phyloP scores from a whole-genome alignment of 2,113 vertebrate genomes.

The Campylorhamphus procurvoides region DNA sequence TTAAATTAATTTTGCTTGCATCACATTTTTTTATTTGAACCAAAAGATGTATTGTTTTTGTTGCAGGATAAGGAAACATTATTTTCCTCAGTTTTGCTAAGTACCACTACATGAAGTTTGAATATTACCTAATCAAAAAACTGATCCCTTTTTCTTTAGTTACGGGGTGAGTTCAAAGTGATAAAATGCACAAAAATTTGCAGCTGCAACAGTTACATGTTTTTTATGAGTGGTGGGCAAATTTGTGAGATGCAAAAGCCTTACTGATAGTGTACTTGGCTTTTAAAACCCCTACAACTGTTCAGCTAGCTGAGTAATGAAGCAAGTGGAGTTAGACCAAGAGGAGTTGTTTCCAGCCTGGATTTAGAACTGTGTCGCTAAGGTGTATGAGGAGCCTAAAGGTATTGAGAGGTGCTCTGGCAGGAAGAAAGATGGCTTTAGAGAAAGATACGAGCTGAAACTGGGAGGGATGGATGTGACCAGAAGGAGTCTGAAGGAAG shows the following conservation, averaged over 20 bases:
- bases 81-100: background rate
- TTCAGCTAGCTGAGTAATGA: background rate
- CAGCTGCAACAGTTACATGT: background rate
- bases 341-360: background rate
- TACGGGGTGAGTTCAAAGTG: background rate
- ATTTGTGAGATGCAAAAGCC: background rate
- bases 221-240: background rate
- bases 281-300: background rate
- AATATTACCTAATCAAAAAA: background rate
- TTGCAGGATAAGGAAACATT: background rate
- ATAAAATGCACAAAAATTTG: background rate
- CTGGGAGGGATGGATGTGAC: background rate
- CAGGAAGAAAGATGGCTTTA: background rate
- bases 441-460: background rate
- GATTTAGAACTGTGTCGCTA: background rate
- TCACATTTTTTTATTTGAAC: background rate
- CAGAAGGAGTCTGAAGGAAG: background rate
- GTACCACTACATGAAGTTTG: background rate
- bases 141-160: background rate
- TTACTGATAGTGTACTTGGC: fast-evolving
- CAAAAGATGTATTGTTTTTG: background rate
- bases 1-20: background rate
- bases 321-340: background rate
- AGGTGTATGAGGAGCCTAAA: background rate
- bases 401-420: background rate